Base-by-base conservation (phyloP, 2,113 vertebrate species). In the Coptodon bakossiorum region DNA sequence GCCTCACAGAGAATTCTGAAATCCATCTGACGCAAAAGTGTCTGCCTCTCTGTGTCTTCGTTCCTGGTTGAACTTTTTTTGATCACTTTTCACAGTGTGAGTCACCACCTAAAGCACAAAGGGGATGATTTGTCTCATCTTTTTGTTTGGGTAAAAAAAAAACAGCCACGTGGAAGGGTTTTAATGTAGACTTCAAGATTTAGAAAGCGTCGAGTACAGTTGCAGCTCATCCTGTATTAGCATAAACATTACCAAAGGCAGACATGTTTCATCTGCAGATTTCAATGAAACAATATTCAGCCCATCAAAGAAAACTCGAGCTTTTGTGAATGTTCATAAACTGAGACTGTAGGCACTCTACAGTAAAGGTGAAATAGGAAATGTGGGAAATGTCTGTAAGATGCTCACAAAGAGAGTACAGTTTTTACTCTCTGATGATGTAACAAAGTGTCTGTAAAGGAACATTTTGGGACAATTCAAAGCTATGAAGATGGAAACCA, bases 161-260 rank as follows among this genome's bases (percentile, higher is more conserved):
- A 56, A 24, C 14, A 31, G 14, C 57, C 24, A 68, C 68, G 38
- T 86, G 57, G 84, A 87, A 84, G 83, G 63, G 80, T 84, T 43
- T 82, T 38, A 27, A 80, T 80, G 24, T 4, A 34, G 56, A 81
- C 56, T 81, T 83, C 10, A 36, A 48, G 31, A 86, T 86, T 91
- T 54, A 90, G 57, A 79, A 84, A n/a, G 53, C 5, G 2, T 7
- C 24, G 13, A 3, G 50, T 61, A 13, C 53, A 50, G 68, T 81
- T 73, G 11, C 61, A 53, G 54, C 66, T 76, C 12, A 71, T 80
- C 19, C 24, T 10, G 38, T 48, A 79, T 88, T 66, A 85, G 84
- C 83, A 85, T 79, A 78, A 89, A 81, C 40, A 88, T 68, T 31
- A 56, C 76, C 8, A 9, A 59, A 68, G 81, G 85, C 29, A 8